Percentiles rank a stretch among this genome's conserved stretches.
Evolutionary conservation across 2,113 vertebrate genomes (phyloP).

Genomic region (Nasalis larvatus): DNA sequence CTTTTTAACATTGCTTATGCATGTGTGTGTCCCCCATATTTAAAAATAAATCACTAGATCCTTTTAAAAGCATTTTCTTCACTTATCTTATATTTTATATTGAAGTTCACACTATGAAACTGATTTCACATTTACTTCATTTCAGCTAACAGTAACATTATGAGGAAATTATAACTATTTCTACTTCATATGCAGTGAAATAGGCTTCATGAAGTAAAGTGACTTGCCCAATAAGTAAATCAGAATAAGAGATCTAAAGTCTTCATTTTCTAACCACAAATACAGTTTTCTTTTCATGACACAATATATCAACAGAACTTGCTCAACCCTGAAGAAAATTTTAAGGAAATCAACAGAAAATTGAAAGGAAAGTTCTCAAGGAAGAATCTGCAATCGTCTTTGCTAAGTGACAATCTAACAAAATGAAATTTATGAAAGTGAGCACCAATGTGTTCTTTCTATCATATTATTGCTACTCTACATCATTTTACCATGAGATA

Average conservation of each 20-base stretch:
- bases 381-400: neutral
- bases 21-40: neutral
- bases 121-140: neutral
- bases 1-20: neutral
- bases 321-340: neutral
- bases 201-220: neutral
- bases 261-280: neutral
- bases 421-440: neutral
- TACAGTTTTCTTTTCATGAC: neutral
- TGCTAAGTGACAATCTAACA: neutral
- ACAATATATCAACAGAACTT: neutral
- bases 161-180: neutral
- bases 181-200: neutral
- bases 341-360: neutral
- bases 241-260: neutral
- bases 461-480: neutral
- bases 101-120: neutral
- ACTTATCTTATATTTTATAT: neutral
- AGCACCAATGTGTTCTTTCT: neutral
- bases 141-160: neutral
- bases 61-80: neutral
- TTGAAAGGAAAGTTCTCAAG: neutral
- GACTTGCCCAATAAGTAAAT: neutral
- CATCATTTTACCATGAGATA: neutral
- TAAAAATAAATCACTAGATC: neutral